Evolutionary conservation across 1,140 invertebrate species (phyloP), one percentile per base, ranked within the genome.

Genomic region (Acromyrmex heyeri): DNA sequence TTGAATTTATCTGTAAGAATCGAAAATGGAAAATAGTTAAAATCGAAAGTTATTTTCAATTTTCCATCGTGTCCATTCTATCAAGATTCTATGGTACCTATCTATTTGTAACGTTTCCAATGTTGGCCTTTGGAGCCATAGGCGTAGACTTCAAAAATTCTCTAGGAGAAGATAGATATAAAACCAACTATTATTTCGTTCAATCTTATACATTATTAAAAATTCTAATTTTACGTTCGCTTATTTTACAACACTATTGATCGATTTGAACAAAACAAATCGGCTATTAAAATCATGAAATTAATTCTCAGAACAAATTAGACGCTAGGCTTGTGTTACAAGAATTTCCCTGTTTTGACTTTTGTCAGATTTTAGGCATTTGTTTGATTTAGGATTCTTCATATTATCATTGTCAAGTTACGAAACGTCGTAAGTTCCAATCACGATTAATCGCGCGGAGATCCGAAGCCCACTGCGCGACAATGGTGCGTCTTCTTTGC

Each of bases 401-500:
- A 24, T 16, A 48, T 21, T 38, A 7, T 16, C n/a, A 6, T 24
- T 38, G 21, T 59, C n/a, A n/a, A 61, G 14, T 24, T 50, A 18
- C 30, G n/a, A 64, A 77, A n/a, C 5, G 24, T 53, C 38, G 48
- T 57, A 55, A 14, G 10, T 48, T 48, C 3, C 21, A 69, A 24
- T 55, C 4, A 16, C 34, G 50, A 57, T 44, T 81, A 70, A 81
- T 81, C 18, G 12, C 50, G 14, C n/a, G 21, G 16, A 55, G 77
- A 69, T 70, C 30, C 21, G 18, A n/a, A 24, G 30, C 30, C 44
- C 16, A 16, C 65, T 69, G 16, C 16, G n/a, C n/a, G 14, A n/a
- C 61, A 30, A 14, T 24, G 87, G 64, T 79, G 79, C 10, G 48
- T 81, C 87, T 87, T 57, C 86, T 83, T 87, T 64, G 75, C 38